Conservation (phyloP, 2,888 invertebrate species). For the Tanypteryx hageni region DNA sequence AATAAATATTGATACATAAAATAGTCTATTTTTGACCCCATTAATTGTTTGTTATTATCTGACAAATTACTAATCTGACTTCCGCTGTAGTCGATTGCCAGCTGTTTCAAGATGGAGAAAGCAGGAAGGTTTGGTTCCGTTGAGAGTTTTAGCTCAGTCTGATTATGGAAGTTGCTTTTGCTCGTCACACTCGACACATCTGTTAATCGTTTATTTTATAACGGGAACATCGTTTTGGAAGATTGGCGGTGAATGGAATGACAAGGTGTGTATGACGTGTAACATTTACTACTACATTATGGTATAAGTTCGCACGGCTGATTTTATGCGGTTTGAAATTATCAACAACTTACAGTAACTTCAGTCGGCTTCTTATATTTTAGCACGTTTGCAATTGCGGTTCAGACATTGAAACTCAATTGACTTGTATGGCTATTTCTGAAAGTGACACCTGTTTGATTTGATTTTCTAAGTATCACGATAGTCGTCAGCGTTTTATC, state of each 20-base stretch:
- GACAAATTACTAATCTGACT: not conserved
- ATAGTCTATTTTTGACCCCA: not conserved
- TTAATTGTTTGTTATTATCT: not conserved
- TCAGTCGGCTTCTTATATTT: not conserved
- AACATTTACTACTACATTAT: not conserved
- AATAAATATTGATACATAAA: too few relatives aligned
- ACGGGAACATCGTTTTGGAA: constrained; percentile 2
- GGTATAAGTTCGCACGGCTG: not conserved
- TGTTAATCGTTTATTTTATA: not conserved
- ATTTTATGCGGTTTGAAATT: not conserved
- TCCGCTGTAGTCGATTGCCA: constrained; percentile 51
- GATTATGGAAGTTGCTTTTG: not conserved
- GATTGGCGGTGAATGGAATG: constrained; percentile 29
- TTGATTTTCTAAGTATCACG: constrained; percentile 18
- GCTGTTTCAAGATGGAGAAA: constrained; percentile 60
- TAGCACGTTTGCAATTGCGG: too few relatives aligned
- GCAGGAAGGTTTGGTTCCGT: not conserved
- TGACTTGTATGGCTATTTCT: not conserved
- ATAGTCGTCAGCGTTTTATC: not conserved
- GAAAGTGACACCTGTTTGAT: constrained; percentile 60
- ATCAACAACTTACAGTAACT: not conserved
- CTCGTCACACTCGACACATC: not conserved
- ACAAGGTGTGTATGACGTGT: constrained; percentile 36
- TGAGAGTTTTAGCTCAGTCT: not conserved
- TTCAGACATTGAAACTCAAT: not conserved